Base-by-base conservation (phyloP, 2,888 invertebrate genomes). In the Agrochola macilenta region DNA sequence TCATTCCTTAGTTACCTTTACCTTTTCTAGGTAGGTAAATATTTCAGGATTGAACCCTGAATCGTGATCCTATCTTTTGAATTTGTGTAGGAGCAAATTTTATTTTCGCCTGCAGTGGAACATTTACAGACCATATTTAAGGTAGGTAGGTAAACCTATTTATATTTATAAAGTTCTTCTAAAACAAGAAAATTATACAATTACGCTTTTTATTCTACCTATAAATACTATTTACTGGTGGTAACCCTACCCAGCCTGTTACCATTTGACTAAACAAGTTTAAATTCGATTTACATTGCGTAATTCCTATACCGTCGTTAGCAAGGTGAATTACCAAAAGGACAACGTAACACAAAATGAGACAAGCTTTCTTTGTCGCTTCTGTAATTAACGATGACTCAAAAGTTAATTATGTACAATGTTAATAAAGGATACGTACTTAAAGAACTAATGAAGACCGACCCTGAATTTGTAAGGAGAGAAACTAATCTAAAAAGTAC, bases 311-410 rank as follows among this genome's bases (percentile, higher is more conserved):
- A 52, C 54, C 20, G 14, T 60, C 70, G 14, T 74, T 77, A 74
- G 57, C 14, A 61, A 74, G 68, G 57, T 77, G 52, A 52, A 70
- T 69, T 58, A 39, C n/a, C n/a, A 65, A 76, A 74, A 39, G 23
- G 43, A 43, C 70, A 71, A 49, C 74, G 70, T 76, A 81, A 52
- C 14, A 74, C 69, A 57, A 69, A 85, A 84, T 68, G 46, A 57
- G n/a, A 46, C 26, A 35, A 81, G 61, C 61, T 74, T 76, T 58
- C 76, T 65, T 81, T 64, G 68, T 71, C 46, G 17, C 35, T 73
- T 58, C 60, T 57, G 74, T 84, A 76, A 84, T 76, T 81, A 76
- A 63, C 60, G 54, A 68, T 70, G 73, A 74, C 26, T 71, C 63
- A 63, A 49, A 9, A 81, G 68, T 69, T 83, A 81, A 85, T 85